A percentile compares a stretch with the other conserved stretches of the same genome.
These are phyloP conservation scores for Aulostomus chinensis DNA, from an alignment of 2,797 vertebrate genomes.

Conservation along the genomic window DNA sequence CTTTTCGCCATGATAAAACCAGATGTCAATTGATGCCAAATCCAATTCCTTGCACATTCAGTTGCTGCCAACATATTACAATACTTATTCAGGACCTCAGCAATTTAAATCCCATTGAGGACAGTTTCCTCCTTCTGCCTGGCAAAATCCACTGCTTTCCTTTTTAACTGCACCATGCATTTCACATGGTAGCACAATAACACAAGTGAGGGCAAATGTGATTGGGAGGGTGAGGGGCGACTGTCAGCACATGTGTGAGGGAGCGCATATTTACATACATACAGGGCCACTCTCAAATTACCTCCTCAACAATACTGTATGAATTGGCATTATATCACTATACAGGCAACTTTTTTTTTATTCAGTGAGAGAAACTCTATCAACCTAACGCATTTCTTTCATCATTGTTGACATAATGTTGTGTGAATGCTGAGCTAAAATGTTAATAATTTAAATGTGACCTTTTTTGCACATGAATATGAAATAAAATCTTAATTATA, in stretches of 20 bases:
- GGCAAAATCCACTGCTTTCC: conserved; percentile 28
- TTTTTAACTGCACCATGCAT: conserved; percentile 30
- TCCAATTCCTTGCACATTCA: conserved; percentile 39
- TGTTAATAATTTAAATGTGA: too few species aligned
- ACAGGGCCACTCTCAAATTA: too few species aligned
- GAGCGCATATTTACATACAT: too few species aligned
- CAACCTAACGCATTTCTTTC: too few species aligned
- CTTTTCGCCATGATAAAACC: conserved; percentile 25
- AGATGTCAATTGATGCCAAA: conserved; percentile 38
- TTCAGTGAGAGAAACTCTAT: too few species aligned
- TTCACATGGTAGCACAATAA: conserved; percentile 43
- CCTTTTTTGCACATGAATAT: too few species aligned
- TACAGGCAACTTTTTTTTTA: too few species aligned
- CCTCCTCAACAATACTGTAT: too few species aligned
- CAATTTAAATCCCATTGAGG: conserved; percentile 54
- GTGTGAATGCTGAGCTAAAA: too few species aligned
- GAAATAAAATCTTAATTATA: too few species aligned
- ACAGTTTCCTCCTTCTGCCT: conserved; percentile 33
- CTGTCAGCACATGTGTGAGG: conserved; percentile 3
- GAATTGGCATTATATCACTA: too few species aligned
- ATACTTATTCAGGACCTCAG: conserved; percentile 51
- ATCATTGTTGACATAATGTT: too few species aligned
- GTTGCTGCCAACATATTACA: conserved; percentile 34
- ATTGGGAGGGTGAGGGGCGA: conserved; percentile 27
- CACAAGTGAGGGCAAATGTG: conserved; percentile 38